A percentile compares a stretch with the other conserved stretches of the same genome.
These are phyloP conservation scores for Dicentrarchus labrax DNA, from an alignment of 2,113 vertebrate genomes.

Conservation along the genomic window DNA sequence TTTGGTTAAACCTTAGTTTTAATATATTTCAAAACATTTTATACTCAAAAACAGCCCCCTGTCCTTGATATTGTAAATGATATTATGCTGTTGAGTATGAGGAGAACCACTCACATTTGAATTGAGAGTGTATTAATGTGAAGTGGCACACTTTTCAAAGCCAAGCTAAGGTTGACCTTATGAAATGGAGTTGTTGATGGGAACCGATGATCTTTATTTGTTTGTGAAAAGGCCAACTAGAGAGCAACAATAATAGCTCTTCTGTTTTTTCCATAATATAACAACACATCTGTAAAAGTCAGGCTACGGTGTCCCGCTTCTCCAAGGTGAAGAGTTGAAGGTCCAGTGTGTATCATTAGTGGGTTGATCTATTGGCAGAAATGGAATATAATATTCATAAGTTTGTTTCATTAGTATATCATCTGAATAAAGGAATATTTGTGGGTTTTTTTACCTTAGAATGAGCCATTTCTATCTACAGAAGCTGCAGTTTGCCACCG, in stretches of 20 bases:
- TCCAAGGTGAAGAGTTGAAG: not conserved
- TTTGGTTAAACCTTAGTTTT: not conserved
- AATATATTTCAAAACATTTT: constrained; percentile 10
- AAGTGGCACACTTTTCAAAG: constrained; percentile 35
- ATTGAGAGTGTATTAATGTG: constrained; percentile 44
- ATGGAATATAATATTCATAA: too few species aligned
- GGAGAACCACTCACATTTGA: constrained; percentile 36
- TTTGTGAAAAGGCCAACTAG: constrained; percentile 68
- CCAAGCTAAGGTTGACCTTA: constrained; percentile 61
- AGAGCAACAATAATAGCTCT: constrained; percentile 44
- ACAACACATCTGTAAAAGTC: constrained; percentile 55
- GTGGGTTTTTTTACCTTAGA: too few species aligned
- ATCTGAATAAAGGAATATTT: too few species aligned
- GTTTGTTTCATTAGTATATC: too few species aligned
- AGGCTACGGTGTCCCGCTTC: not conserved
- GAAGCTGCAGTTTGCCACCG: too few species aligned
- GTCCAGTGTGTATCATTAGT: too few species aligned
- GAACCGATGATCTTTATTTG: constrained; percentile 69
- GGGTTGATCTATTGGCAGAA: too few species aligned
- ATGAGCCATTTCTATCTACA: too few species aligned
- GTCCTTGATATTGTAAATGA: not conserved
- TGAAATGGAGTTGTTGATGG: constrained; percentile 54
- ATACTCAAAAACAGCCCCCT: not conserved
- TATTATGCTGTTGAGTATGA: not conserved
- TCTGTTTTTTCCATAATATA: constrained; percentile 44